Conservation (phyloP, 2,113 vertebrate species). For the Saimiri boliviensis region DNA sequence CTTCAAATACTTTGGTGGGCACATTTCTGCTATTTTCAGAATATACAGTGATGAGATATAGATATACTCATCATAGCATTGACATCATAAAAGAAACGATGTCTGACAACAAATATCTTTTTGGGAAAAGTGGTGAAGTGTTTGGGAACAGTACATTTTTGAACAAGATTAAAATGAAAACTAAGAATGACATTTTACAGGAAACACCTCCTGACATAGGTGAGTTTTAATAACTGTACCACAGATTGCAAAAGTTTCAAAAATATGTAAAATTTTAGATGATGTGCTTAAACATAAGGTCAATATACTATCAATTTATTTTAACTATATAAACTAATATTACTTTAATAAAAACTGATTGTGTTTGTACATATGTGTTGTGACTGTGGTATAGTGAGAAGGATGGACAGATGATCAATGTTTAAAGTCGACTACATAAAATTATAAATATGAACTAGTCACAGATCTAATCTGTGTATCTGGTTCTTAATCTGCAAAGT, state of each 20-base stretch:
- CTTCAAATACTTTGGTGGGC: slow-evolving; percentile 35
- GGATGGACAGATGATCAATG: background rate
- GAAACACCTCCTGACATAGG: background rate
- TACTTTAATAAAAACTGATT: background rate
- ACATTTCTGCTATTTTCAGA: slow-evolving; percentile 42
- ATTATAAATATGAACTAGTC: background rate
- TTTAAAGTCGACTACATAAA: background rate
- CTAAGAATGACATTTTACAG: slow-evolving; percentile 29
- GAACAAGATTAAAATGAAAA: slow-evolving; percentile 48
- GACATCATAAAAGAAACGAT: background rate
- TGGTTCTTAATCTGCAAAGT: background rate
- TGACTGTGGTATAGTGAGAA: background rate
- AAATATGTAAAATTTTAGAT: slow-evolving; percentile 21
- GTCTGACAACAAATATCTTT: background rate
- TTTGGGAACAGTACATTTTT: slow-evolving; percentile 14
- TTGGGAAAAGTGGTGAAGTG: slow-evolving; percentile 49
- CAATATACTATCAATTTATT: background rate
- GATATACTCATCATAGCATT: slow-evolving; percentile 57
- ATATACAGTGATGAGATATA: background rate
- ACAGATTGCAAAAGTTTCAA: slow-evolving; percentile 38
- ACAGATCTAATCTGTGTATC: background rate
- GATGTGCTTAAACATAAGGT: background rate
- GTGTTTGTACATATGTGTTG: background rate
- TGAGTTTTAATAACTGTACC: slow-evolving; percentile 13
- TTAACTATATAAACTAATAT: background rate